Percentiles rank a stretch among this genome's conserved stretches.
phyloP scores from a whole-genome alignment of 2,888 invertebrate genomes.

The Chydorus sphaericus region DNA sequence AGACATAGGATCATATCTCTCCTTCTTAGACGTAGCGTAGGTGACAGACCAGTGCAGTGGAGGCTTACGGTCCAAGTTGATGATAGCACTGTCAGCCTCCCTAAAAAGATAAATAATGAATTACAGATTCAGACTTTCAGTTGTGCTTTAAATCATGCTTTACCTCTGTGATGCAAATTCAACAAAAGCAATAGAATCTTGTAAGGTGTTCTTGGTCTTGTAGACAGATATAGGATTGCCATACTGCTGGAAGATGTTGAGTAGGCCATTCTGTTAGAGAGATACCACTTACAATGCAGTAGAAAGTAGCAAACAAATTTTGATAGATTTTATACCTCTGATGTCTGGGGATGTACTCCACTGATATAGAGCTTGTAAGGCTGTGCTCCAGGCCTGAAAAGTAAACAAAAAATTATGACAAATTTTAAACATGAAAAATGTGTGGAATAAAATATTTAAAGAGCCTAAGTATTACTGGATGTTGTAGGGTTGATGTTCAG shows the following conservation, averaged over 20 bases:
- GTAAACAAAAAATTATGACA: too few species aligned
- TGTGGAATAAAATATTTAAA: too few species aligned
- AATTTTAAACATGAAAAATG: not conserved
- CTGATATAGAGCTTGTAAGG: not conserved
- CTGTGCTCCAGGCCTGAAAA: not conserved
- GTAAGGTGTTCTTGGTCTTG: not conserved
- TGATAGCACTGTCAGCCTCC: not conserved
- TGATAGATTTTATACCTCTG: not conserved
- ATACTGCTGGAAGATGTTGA: not conserved
- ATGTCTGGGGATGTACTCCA: not conserved
- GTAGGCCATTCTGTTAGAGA: not conserved
- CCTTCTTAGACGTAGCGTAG: too few species aligned
- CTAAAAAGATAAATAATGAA: not conserved
- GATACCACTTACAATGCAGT: not conserved
- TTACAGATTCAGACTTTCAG: not conserved
- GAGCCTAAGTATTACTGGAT: too few species aligned
- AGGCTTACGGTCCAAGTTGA: not conserved
- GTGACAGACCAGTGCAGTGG: not conserved
- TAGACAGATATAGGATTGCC: not conserved
- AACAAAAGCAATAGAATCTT: not conserved
- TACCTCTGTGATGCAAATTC: not conserved
- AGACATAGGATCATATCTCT: too few species aligned
- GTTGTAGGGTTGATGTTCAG: not conserved
- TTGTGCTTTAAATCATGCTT: not conserved
- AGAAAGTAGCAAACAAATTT: not conserved